Evolutionary conservation across 2,797 vertebrate species (phyloP), one percentile per base, ranked within the genome.

Genomic region (Prunella strophiata): DNA sequence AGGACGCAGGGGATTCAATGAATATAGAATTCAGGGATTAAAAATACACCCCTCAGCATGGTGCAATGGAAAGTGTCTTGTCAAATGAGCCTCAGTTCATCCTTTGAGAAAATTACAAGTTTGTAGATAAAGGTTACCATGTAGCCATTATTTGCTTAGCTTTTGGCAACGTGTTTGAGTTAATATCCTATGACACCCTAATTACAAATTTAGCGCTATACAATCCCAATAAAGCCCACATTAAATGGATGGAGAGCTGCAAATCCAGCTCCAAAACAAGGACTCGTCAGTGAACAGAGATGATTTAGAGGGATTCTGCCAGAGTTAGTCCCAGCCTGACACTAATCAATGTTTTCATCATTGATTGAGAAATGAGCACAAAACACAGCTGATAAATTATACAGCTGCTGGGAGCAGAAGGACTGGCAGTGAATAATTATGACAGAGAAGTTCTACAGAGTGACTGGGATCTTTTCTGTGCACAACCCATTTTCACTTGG

Each of bases 281-380:
- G 81, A 87, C 65, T 43, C 58, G 47, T 74, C 75, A 80, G 78
- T 22, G 79, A 93, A 89, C 68, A 80, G 92, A 82, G 91, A 76
- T 74, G 72, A 88, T 91, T 92, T 78, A 82, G 81, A 73, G 71
- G 71, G 71, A 91, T 91, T 76, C 84, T 91, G 84, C 72, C 43
- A 4, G 47, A 91, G 82, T 42, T 5, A 2, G 81, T 88, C 89
- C 89, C 95, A 94, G 93, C 54, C 94, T 89, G 93, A 91, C 91
- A 88, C 91, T 96, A 96, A 96, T 96, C 95, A 97, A 91, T 96
- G 94, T 96, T 96, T 97, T 97, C 94, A 93, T 95, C 94, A 89
- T 68, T 89, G 94, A 91, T 93, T 85, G 94, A 96, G 91, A 88
- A 85, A 93, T 10, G 54, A 91, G 94, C 92, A 92, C 85, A 96